These are phyloP conservation scores for Nematostella vectensis DNA, from an alignment of 92 coral and sea anemone species.

Conservation along the genomic window DNA sequence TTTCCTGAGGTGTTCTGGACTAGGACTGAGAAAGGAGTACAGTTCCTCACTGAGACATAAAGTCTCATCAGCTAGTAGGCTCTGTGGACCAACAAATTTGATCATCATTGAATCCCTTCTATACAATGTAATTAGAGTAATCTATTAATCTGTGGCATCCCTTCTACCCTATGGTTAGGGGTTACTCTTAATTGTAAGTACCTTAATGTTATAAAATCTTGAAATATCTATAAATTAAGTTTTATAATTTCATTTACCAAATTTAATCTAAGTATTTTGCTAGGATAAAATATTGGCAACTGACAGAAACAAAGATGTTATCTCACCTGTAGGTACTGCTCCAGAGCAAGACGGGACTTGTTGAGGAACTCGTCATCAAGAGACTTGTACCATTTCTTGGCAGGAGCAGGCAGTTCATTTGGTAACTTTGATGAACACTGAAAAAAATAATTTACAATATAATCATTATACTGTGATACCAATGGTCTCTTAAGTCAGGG, in stretches of 20 bases:
- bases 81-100: conserved; percentile 35
- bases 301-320: too few species aligned
- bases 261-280: too few species aligned
- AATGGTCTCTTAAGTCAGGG: too few species aligned
- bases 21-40: conserved; percentile 88
- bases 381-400: conserved; percentile 93
- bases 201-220: too few species aligned
- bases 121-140: too few species aligned
- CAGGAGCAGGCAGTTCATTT: conserved; percentile 85
- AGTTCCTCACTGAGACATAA: conserved; percentile 89
- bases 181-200: background rate
- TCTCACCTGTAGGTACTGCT: conserved; percentile 82
- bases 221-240: too few species aligned
- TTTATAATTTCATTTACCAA: too few species aligned
- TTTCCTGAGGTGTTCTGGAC: conserved; percentile 73
- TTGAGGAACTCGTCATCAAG: conserved; percentile 81
- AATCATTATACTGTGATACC: too few species aligned
- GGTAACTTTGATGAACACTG: conserved; percentile 83
- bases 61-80: conserved; percentile 74
- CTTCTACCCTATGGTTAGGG: background rate
- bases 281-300: too few species aligned
- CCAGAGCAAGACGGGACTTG: conserved; percentile 62
- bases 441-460: too few species aligned
- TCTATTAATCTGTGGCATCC: background rate
- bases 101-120: too few species aligned